Base-by-base conservation (phyloP, 1,140 invertebrate genomes). In the Archivesica marissinica region DNA sequence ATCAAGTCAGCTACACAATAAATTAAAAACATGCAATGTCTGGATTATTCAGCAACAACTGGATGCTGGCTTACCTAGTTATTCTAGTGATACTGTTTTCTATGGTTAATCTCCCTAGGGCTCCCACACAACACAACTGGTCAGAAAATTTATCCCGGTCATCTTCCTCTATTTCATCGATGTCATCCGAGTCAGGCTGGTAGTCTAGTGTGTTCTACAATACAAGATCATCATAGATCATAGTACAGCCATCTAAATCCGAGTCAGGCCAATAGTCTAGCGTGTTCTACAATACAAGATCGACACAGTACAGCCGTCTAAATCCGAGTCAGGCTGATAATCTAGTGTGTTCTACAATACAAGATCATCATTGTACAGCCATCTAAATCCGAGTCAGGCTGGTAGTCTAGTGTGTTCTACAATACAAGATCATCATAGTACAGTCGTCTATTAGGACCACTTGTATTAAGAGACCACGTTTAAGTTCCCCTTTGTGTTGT, bases 61-160 rank as follows among this genome's bases (percentile, higher is more conserved):
- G 9, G 28, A 7, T 11, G 23, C 6, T 6, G 6, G 85, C 90
- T 74, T 77, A 91, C 90, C 88, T 88, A 13, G 89, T 79, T 44
- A 91, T 66, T 0, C 88, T 79, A 38, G 92, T 90, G 35, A 94
- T 77, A 59, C 88, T 91, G 72, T 93, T 90, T n/a, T 88, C 82
- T 70, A 93, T 90, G 70, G 95, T 91, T 35, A 93, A 87, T 76
- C 95, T 92, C 0, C 94, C 94, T 84, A 95, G 92, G 3, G 93
- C 84, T 89, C 96, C 97, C 75, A 97, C 96, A 39, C 95, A 94
- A 92, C 96, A 95, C 35, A 97, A 92, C 88, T 97, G 96, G 86
- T 96, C 96, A 81, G 95, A 95, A 91, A 95, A 97, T 91, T 95
- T 96, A 7, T 95, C 95, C 81, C 95, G 93, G 91, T 97, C 97